Percentiles rank a stretch among this genome's conserved stretches.
Evolutionary conservation across 1,140 invertebrate genomes (phyloP).

Genomic region (Atta cephalotes): DNA sequence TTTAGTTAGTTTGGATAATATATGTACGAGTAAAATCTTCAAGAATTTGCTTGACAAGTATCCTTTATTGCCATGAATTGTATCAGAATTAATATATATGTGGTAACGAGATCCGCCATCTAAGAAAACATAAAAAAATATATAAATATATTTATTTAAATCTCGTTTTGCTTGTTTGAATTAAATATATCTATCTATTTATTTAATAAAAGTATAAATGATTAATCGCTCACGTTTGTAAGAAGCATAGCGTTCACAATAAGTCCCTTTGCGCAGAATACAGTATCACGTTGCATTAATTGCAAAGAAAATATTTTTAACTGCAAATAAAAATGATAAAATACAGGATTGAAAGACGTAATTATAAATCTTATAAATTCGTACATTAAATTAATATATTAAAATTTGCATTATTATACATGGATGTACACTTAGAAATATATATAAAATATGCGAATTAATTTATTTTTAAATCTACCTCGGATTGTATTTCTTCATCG

Average conservation of each 20-base stretch:
- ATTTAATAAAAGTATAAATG: neutral
- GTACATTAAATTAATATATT: neutral
- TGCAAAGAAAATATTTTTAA: slow-evolving; percentile 77
- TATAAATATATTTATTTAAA: neutral
- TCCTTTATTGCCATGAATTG: neutral
- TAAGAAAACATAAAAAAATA: neutral
- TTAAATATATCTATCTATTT: neutral
- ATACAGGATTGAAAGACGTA: neutral
- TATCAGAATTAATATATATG: neutral
- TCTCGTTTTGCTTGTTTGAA: neutral
- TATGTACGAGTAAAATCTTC: too few species aligned
- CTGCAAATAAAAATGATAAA: slow-evolving; percentile 67
- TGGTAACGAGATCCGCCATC: neutral
- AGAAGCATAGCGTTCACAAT: slow-evolving; percentile 71
- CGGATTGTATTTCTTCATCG: slow-evolving; percentile 78
- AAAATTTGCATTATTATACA: neutral
- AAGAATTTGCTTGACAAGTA: neutral
- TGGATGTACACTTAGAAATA: neutral
- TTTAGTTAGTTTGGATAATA: too few species aligned
- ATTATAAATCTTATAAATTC: neutral
- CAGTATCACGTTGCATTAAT: slow-evolving; percentile 75
- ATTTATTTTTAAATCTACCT: slow-evolving; percentile 71
- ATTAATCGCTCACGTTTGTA: slow-evolving; percentile 59
- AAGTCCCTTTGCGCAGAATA: slow-evolving; percentile 73
- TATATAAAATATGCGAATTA: neutral